These are phyloP conservation scores for Rhea americana DNA, from an alignment of 2,113 vertebrate genomes.

Conservation along the genomic window DNA sequence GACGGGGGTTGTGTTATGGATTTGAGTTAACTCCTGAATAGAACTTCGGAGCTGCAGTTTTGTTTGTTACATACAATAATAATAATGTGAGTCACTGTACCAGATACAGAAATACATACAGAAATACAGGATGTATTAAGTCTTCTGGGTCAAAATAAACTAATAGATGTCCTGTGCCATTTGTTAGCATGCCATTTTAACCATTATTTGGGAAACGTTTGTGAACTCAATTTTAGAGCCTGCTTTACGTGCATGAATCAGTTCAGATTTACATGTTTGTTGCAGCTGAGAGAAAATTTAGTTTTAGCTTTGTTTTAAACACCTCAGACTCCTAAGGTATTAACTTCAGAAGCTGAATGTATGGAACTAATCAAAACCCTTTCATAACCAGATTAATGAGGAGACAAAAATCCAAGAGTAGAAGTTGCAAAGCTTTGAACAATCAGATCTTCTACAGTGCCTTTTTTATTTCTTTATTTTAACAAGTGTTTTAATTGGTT, in stretches of 20 bases:
- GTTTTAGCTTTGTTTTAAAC: not conserved
- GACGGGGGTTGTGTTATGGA: not conserved
- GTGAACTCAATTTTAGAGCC: conserved; percentile 23
- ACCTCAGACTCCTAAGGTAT: conserved; percentile 1
- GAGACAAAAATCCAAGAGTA: conserved; percentile 31
- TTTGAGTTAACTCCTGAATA: not conserved
- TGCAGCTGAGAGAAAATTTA: conserved; percentile 23
- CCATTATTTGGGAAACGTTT: not conserved
- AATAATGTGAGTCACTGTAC: not conserved
- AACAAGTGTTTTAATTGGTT: conserved; percentile 47
- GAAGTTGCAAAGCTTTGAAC: conserved; percentile 28
- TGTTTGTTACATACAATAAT: not conserved
- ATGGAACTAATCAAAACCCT: conserved; percentile 43
- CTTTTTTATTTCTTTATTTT: conserved; percentile 55
- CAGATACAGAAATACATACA: not conserved
- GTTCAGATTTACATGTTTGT: conserved; percentile 47
- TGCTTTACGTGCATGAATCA: conserved; percentile 9
- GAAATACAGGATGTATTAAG: not conserved
- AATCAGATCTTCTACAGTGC: not conserved
- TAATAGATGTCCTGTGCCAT: not conserved
- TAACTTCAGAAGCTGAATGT: conserved; percentile 41
- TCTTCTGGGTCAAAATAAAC: not conserved
- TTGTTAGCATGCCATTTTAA: not conserved
- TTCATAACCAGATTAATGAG: conserved; percentile 61
- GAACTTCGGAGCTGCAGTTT: not conserved